Conservation (phyloP, 2,888 invertebrate genomes). For the Linnaemya tessellans region DNA sequence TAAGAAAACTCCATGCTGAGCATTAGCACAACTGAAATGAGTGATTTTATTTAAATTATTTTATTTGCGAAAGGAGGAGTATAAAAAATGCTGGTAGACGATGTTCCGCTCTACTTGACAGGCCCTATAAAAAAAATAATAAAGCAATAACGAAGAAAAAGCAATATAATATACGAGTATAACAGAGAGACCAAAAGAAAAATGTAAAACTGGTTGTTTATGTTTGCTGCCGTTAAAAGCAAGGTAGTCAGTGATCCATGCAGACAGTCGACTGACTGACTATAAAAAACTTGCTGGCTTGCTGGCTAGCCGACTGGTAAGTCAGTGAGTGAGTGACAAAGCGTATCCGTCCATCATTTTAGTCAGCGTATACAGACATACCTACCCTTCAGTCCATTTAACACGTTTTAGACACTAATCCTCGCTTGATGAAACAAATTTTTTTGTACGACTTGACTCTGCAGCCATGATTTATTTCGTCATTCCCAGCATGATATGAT, state of each 20-base stretch:
- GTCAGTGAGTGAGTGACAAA: constrained; percentile 69
- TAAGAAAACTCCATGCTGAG: constrained; percentile 62
- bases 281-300: constrained; percentile 2
- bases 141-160: constrained; percentile 29
- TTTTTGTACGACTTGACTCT: constrained; percentile 79
- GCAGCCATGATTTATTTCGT: constrained; percentile 80
- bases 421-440: constrained; percentile 84
- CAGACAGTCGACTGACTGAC: constrained; percentile 1
- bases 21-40: constrained; percentile 32
- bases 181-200: background rate
- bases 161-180: background rate
- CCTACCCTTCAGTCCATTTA: constrained; percentile 83
- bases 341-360: constrained; percentile 80
- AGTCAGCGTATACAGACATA: constrained; percentile 56
- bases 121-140: constrained; percentile 47
- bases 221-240: constrained; percentile 41
- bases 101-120: constrained; percentile 59
- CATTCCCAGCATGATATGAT: constrained; percentile 72
- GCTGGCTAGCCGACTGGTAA: constrained; percentile 18
- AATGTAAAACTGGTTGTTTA: constrained; percentile 16
- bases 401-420: constrained; percentile 84
- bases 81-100: constrained; percentile 36
- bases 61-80: constrained; percentile 38
- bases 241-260: constrained; percentile 29
- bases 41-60: too few species aligned